Evolutionary conservation across 2,797 vertebrate species (phyloP), one percentile per base, ranked within the genome.

Genomic region (Parambassis ranga): DNA sequence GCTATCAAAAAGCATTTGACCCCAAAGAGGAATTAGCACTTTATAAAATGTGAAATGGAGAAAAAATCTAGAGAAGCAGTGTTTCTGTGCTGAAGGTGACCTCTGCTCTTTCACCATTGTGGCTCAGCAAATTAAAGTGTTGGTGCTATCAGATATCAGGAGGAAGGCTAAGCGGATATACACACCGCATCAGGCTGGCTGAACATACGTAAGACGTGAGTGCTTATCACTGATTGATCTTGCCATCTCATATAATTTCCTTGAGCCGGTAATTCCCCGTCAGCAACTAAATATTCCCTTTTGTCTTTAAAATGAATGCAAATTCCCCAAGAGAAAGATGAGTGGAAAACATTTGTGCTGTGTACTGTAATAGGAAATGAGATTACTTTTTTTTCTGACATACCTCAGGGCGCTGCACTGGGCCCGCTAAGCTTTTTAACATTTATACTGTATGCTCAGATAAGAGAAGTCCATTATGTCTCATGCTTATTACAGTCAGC

Each of bases 51-150:
- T 53, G 32, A 67, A 72, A 64, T 57, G 27, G 62, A 43, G 36
- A 65, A 43, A 71, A 33, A 56, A 65, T 39, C 15, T 35, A 39
- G 24, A 36, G 51, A 53, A 51, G 20, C 26, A 35, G 49, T 41
- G 59, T 59, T 70, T 73, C 23, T 9, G 38, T 18, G 41, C 18
- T 80, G 67, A 86, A 89, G 74, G 87, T 89, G 83, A 90, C 83
- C 84, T 78, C 65, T 16, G 19, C 69, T 81, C 48, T 55, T 58
- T 69, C 66, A 56, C 65, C 41, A 56, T 64, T 59, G 30, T 38
- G 16, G 56, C 49, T 59, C 6, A 2, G 51, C 53, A 75, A 83
- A 86, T 83, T 49, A 69, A 71, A 82, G 78, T 2, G 14, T 36
- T 14, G 20, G 42, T 5, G 64, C 56, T 87, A 83, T 87, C 75